Evolutionary conservation across 2,888 invertebrate genomes (phyloP).

Genomic region (Dolichomitus sp.): DNA sequence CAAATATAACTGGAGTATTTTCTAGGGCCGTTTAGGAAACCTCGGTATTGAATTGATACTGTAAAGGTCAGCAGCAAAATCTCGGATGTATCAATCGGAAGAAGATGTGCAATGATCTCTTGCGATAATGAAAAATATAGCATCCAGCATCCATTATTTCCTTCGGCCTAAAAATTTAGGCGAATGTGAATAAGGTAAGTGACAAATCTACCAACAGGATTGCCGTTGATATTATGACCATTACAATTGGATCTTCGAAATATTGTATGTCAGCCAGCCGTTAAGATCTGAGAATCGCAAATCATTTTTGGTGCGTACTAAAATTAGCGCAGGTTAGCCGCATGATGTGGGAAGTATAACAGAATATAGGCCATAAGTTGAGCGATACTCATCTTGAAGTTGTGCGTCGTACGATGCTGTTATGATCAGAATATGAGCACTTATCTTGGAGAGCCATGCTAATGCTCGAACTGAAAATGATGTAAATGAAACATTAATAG

Average conservation of each 20-base stretch:
- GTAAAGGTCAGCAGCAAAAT: background rate
- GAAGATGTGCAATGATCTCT: background rate
- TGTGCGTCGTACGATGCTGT: background rate
- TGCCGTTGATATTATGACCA: too few species aligned
- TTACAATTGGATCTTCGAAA: background rate
- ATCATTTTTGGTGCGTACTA: background rate
- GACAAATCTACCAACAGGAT: too few species aligned
- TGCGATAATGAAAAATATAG: too few species aligned
- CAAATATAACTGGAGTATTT: constrained; percentile 58
- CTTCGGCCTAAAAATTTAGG: background rate
- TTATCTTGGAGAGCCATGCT: background rate
- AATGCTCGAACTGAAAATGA: background rate
- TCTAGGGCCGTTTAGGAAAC: constrained; percentile 9
- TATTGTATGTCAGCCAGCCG: too few species aligned
- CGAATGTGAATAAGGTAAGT: too few species aligned
- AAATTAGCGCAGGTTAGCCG: background rate
- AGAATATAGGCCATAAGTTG: background rate
- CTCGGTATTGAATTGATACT: constrained; percentile 24
- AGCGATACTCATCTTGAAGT: background rate
- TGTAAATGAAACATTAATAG: background rate
- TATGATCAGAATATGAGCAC: background rate
- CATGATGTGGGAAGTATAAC: background rate
- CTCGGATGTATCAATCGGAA: background rate
- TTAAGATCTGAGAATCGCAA: background rate
- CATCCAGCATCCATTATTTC: background rate